phyloP scores from a whole-genome alignment of 2,888 invertebrate species.

The Leptopilina syphax region DNA sequence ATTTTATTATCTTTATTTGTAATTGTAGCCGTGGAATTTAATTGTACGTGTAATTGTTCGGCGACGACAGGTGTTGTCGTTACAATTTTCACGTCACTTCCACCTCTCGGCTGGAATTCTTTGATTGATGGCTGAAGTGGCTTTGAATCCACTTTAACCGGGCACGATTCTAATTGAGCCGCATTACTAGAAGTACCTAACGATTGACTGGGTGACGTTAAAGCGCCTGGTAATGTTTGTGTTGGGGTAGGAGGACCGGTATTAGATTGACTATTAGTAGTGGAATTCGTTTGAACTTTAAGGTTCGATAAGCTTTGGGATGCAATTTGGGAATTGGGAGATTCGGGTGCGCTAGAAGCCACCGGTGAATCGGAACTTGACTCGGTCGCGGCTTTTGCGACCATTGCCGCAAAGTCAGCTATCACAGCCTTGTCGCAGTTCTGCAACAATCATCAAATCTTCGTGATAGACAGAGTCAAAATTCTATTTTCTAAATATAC shows the following conservation, averaged over 20 bases:
- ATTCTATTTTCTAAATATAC: constrained; percentile 24
- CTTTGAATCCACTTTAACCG: constrained; percentile 63
- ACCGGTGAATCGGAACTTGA: constrained; percentile 48
- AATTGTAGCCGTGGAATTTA: constrained; percentile 47
- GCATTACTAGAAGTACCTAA: constrained; percentile 48
- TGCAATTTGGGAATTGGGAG: constrained; percentile 55
- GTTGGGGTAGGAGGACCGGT: constrained; percentile 57
- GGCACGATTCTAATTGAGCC: constrained; percentile 55
- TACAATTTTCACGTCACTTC: constrained; percentile 59
- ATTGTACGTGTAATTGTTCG: constrained; percentile 56
- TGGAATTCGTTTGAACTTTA: constrained; percentile 58
- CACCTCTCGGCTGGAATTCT: constrained; percentile 66
- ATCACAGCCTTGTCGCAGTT: constrained; percentile 68
- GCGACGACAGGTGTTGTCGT: constrained; percentile 50
- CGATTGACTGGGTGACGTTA: constrained; percentile 58
- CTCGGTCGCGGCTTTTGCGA: constrained; percentile 71
- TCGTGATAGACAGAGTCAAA: constrained; percentile 70
- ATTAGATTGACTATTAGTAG: constrained; percentile 62
- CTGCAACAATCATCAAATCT: constrained; percentile 72
- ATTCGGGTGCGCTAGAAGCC: constrained; percentile 56
- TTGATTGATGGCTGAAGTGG: constrained; percentile 64
- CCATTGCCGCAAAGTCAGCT: constrained; percentile 74
- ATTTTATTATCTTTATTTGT: constrained; percentile 63
- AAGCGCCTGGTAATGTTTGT: constrained; percentile 58
- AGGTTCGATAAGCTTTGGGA: constrained; percentile 60